Percentiles rank a stretch among this genome's conserved stretches.
phyloP scores from a whole-genome alignment of 2,888 invertebrate species.

The Dolomedes plantarius region DNA sequence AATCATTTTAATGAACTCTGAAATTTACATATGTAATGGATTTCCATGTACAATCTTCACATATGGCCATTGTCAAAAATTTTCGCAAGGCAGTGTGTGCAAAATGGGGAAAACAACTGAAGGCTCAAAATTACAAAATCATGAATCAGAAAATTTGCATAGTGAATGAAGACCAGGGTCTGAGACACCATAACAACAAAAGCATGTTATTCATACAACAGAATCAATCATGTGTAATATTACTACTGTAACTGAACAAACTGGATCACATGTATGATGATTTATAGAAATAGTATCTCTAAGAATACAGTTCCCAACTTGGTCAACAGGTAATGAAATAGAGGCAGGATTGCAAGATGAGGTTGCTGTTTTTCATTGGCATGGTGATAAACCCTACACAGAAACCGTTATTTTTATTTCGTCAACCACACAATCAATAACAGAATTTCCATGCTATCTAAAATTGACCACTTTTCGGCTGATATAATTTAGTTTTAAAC shows the following conservation, averaged over 20 bases:
- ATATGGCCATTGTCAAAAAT: conserved; percentile 52
- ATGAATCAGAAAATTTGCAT: neutral
- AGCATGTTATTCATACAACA: neutral
- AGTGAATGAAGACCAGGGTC: neutral
- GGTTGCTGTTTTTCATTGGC: too few relatives aligned
- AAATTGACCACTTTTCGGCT: too few relatives aligned
- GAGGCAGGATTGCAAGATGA: too few relatives aligned
- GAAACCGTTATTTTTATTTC: too few relatives aligned
- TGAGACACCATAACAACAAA: too few relatives aligned
- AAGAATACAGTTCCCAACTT: neutral
- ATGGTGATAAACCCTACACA: too few relatives aligned
- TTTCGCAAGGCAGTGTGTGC: conserved; percentile 58
- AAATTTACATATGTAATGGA: conserved; percentile 58
- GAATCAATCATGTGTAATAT: neutral
- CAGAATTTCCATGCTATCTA: too few relatives aligned
- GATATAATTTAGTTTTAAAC: too few relatives aligned
- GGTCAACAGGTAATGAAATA: too few relatives aligned
- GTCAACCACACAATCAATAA: too few relatives aligned
- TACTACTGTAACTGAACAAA: neutral
- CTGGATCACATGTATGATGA: neutral
- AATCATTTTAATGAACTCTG: conserved; percentile 34
- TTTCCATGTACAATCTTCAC: conserved; percentile 42
- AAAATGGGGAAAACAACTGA: conserved; percentile 34
- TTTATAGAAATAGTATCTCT: neutral
- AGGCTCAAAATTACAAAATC: neutral